A percentile compares a stretch with the other conserved stretches of the same genome.
These are phyloP conservation scores for Brachypteracias leptosomus DNA, from an alignment of 2,113 vertebrate genomes.

Conservation along the genomic window DNA sequence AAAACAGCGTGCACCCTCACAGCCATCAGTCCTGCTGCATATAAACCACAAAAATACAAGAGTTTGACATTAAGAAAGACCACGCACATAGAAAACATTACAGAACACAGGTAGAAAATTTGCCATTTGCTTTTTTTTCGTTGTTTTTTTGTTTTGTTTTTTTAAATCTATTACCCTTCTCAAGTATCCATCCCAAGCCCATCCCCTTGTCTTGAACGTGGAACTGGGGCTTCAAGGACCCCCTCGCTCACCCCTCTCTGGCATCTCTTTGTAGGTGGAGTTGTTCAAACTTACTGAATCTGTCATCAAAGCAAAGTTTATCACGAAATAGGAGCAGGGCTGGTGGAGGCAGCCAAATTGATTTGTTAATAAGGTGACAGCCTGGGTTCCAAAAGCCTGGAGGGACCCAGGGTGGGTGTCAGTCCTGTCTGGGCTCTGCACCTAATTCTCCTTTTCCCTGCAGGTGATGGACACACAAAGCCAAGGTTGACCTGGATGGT, in stretches of 20 bases:
- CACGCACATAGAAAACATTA: conserved; percentile 94
- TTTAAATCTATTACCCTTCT: conserved; percentile 58
- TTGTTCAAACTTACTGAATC: background rate
- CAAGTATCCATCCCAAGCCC: conserved; percentile 47
- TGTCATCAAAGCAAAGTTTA: conserved; percentile 33
- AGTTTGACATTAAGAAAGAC: conserved; percentile 93
- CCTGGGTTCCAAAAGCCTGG: background rate
- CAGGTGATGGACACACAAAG: background rate
- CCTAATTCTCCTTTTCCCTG: background rate
- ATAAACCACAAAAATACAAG: conserved; percentile 94
- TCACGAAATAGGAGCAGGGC: fast-evolving
- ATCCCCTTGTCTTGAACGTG: conserved; percentile 51
- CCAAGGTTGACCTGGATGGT: fast-evolving
- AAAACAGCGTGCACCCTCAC: conserved; percentile 88
- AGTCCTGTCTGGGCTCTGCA: background rate
- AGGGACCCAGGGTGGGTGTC: background rate
- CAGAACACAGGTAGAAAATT: conserved; percentile 93
- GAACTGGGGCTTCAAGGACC: background rate
- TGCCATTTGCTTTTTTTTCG: conserved; percentile 50
- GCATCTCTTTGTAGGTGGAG: background rate
- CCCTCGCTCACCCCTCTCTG: background rate
- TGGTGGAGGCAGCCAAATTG: background rate
- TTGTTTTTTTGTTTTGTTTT: no score
- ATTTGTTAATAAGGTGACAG: fast-evolving
- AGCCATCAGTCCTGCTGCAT: conserved; percentile 92